phyloP scores from a whole-genome alignment of 35 echinoderm and acorn worm species.

The Anneissia japonica region DNA sequence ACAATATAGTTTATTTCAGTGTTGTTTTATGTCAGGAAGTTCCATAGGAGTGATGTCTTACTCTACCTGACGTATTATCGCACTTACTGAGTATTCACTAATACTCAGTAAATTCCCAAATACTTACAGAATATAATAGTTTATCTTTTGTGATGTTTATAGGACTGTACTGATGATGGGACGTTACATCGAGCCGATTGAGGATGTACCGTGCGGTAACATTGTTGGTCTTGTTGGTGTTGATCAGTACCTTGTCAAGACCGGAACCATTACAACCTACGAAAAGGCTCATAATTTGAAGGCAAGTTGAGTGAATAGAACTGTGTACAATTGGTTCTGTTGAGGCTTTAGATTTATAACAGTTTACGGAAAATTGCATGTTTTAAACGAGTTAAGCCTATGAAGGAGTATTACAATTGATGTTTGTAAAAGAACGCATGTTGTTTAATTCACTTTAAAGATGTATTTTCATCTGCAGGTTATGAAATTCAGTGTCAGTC shows the following conservation, averaged over 20 bases:
- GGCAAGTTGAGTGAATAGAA: too few species aligned
- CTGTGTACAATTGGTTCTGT: too few species aligned
- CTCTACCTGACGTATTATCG: too few species aligned
- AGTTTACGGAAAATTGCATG: too few species aligned
- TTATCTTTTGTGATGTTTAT: neutral
- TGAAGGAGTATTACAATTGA: too few species aligned
- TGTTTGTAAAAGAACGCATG: neutral
- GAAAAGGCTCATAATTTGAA: conserved; percentile 86
- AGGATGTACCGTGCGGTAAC: conserved; percentile 94
- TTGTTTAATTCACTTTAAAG: neutral
- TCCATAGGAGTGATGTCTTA: too few species aligned
- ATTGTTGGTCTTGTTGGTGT: conserved; percentile 94
- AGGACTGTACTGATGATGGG: conserved; percentile 99
- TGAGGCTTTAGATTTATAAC: too few species aligned
- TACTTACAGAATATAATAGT: too few species aligned
- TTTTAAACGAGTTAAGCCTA: too few species aligned
- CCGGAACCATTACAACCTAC: conserved; percentile 89
- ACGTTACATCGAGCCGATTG: conserved; percentile 85
- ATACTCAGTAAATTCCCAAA: too few species aligned
- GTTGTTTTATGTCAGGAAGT: too few species aligned
- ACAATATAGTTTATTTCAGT: too few species aligned
- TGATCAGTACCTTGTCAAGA: conserved; percentile 91
- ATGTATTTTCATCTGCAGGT: conserved; percentile 16
- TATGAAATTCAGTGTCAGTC: conserved; percentile 99
- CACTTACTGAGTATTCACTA: neutral